These are phyloP conservation scores for Pollicipes pollicipes DNA, from an alignment of 1,140 invertebrate genomes.

Conservation along the genomic window DNA sequence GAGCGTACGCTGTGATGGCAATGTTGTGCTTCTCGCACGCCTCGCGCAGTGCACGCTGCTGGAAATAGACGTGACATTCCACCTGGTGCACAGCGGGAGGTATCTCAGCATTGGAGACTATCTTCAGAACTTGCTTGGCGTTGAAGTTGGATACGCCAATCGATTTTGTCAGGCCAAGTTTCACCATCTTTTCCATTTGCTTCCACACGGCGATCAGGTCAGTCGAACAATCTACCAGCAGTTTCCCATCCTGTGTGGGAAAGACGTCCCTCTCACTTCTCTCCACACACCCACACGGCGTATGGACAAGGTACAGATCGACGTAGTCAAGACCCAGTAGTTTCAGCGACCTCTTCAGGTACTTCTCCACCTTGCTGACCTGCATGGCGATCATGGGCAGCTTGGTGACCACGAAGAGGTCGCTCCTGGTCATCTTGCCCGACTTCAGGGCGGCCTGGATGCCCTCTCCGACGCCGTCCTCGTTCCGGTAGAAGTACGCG, in stretches of 20 bases:
- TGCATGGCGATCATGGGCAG: constrained; percentile 23
- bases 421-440: constrained; percentile 36
- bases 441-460: constrained; percentile 26
- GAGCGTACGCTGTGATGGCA: not conserved
- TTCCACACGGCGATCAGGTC: not conserved
- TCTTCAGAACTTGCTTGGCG: not conserved
- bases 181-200: not conserved
- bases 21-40: not conserved
- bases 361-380: constrained; percentile 48
- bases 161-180: not conserved
- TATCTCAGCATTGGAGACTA: not conserved
- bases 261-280: not conserved
- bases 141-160: not conserved
- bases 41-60: not conserved
- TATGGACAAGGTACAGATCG: constrained; percentile 68
- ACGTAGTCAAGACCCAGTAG: constrained; percentile 58
- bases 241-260: not conserved
- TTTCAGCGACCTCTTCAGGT: constrained; percentile 47
- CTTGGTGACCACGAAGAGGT: constrained; percentile 30
- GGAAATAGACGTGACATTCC: not conserved
- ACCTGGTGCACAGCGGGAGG: not conserved
- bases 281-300: constrained; percentile 31
- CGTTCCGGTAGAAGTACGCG: constrained; percentile 38
- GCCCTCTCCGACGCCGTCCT: constrained; percentile 27
- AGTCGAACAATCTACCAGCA: not conserved